Evolutionary conservation across 1,140 invertebrate genomes (phyloP), one percentile per base, ranked within the genome.

Genomic region (Drosophila tropicalis): DNA sequence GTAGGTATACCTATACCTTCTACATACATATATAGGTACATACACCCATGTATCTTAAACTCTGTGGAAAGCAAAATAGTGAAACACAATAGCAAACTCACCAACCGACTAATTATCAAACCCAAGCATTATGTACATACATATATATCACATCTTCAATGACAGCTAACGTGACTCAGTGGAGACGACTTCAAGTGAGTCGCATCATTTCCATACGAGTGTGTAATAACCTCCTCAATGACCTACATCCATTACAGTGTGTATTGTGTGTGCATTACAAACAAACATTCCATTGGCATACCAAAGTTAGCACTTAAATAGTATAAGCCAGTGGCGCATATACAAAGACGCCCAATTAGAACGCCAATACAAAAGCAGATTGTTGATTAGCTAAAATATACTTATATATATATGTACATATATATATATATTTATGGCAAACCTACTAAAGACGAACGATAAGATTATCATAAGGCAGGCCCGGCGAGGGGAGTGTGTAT

Each of bases 191-290:
- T 9, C 13, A 39, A 44, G 41, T 75, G 56, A 75, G 71, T 75
- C 72, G 74, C 15, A 39, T 41, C n/a, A 57, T 62, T 64, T 64
- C 54, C 70, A 74, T 71, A 55, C 55, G 36, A 67, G 65, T 75
- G 65, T 63, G 62, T 73, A 51, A 51, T 51, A 79, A 86, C 82
- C 83, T 86, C 15, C 72, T 76, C 67, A 65, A 67, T 68, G 84
- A 87, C 83, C 84, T 77, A 86, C 72, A 87, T 86, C 19, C 56
- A 34, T 58, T 34, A 39, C 36, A 58, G 44, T 68, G 40, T 29
- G 29, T 29, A 29, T 6, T 5, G 29, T 29, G 29, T 29, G 39
- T 57, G 25, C 40, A 44, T 62, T 62, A 62, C 40, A 51, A 47
- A 47, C 44, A 47, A 22, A 51, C 44, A 68, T 72, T 39, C 58